Conservation (phyloP, 2,113 vertebrate species). For the Zapornia atra region DNA sequence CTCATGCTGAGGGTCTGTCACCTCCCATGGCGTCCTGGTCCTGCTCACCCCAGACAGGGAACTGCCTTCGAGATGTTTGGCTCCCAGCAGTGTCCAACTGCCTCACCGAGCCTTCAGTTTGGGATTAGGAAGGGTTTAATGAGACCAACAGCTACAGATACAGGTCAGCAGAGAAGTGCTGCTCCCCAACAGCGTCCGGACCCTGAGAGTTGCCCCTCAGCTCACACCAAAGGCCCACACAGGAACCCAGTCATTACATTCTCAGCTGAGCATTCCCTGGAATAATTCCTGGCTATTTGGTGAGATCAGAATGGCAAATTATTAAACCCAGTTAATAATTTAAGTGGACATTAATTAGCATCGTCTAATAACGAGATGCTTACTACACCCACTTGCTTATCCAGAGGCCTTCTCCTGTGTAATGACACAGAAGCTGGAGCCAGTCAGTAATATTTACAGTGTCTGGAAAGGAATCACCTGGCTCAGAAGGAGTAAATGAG, state of each 20-base stretch:
- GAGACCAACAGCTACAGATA: accelerated
- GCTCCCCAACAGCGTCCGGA: accelerated
- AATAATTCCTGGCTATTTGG: not conserved
- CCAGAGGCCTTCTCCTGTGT: conserved; percentile 39
- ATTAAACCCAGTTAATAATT: conserved; percentile 49
- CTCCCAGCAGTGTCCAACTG: not conserved
- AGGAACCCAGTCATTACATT: not conserved
- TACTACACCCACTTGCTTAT: conserved; percentile 47
- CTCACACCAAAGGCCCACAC: not conserved
- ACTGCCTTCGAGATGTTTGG: accelerated
- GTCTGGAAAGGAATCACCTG: not conserved
- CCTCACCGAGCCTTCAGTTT: not conserved
- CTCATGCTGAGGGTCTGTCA: accelerated
- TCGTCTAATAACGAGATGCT: conserved; percentile 46
- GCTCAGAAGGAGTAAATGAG: conserved; percentile 11
- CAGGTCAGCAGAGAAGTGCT: not conserved
- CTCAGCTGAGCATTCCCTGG: not conserved
- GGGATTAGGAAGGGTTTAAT: not conserved
- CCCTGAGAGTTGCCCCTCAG: not conserved
- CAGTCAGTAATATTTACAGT: conserved; percentile 11
- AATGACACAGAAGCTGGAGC: conserved; percentile 13
- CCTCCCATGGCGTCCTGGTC: accelerated
- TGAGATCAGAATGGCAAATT: conserved; percentile 25
- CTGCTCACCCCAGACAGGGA: not conserved
- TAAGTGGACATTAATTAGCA: conserved; percentile 56